Percentiles rank a stretch among this genome's conserved stretches.
Evolutionary conservation across 2,113 vertebrate species (phyloP).

Genomic region (Calyptomena viridis): DNA sequence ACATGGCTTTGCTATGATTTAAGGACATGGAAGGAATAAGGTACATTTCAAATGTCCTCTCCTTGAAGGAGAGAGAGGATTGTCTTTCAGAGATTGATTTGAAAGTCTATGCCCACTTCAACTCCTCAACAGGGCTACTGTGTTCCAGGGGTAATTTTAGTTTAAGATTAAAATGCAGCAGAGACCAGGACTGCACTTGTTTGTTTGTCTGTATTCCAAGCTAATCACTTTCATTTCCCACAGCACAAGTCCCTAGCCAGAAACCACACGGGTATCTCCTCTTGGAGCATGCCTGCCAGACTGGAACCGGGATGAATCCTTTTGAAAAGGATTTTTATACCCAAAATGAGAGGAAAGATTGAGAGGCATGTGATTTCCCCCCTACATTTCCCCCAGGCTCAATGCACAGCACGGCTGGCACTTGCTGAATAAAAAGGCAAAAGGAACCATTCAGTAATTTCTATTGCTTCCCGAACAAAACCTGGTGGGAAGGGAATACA

Average conservation of each 20-base stretch:
- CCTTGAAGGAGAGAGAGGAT: not conserved
- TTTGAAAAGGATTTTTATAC: constrained; percentile 25
- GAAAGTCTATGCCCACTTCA: not conserved
- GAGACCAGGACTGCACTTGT: not conserved
- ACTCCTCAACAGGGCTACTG: not conserved
- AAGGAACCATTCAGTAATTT: constrained; percentile 44
- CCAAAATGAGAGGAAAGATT: constrained; percentile 31
- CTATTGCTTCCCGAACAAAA: constrained; percentile 39
- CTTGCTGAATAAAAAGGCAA: constrained; percentile 35
- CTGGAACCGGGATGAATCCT: not conserved
- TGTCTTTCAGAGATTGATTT: not conserved
- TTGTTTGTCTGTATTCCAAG: not conserved
- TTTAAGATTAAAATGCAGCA: constrained; percentile 30
- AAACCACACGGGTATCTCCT: not conserved
- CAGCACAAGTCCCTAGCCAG: not conserved
- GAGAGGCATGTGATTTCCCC: constrained; percentile 5
- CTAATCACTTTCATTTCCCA: not conserved
- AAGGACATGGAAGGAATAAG: not conserved
- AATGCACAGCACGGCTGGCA: constrained; percentile 10
- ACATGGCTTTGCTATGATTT: not conserved
- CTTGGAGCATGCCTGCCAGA: constrained; percentile 1
- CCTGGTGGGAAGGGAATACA: constrained; percentile 23
- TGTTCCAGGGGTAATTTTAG: constrained; percentile 17
- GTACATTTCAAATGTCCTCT: not conserved
- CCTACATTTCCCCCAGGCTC: not conserved